Evolutionary conservation across 2,113 vertebrate genomes (phyloP).

Genomic region (Menidia beryllina): DNA sequence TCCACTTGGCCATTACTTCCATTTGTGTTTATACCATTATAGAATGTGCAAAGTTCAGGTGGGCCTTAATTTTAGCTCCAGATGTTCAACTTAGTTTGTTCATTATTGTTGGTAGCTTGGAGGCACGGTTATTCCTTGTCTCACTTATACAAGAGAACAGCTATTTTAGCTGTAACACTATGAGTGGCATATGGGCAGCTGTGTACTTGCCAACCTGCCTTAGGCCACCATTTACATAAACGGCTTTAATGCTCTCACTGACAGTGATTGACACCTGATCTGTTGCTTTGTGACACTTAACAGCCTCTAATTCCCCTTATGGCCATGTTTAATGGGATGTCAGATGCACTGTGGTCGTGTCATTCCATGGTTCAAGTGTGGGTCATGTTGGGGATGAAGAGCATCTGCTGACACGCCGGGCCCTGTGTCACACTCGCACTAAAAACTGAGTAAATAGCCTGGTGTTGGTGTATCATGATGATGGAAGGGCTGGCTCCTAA

Average conservation of each 20-base stretch:
- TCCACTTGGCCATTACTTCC: too few species aligned
- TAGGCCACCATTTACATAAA: constrained; percentile 15
- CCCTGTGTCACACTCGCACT: background rate
- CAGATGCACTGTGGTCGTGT: constrained; percentile 25
- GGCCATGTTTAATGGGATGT: constrained; percentile 35
- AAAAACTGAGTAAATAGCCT: background rate
- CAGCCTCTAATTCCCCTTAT: constrained; percentile 14
- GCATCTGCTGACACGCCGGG: constrained; percentile 15
- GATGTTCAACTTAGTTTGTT: background rate
- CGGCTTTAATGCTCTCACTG: constrained; percentile 15
- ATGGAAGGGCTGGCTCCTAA: constrained; percentile 25
- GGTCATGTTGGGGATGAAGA: constrained; percentile 13
- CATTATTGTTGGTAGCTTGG: background rate
- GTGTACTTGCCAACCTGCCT: background rate
- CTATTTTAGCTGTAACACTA: too few species aligned
- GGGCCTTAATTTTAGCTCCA: constrained; percentile 2
- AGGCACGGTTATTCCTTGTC: constrained; percentile 5
- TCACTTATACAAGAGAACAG: too few species aligned
- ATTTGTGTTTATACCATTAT: too few species aligned
- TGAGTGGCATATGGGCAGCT: too few species aligned
- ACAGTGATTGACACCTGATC: constrained; percentile 40
- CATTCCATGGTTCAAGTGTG: constrained; percentile 39
- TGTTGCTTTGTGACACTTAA: constrained; percentile 30
- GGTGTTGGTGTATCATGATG: constrained; percentile 30
- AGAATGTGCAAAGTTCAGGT: background rate